Base-by-base conservation (phyloP, 1,140 invertebrate genomes). In the Notospermus geniculatus region DNA sequence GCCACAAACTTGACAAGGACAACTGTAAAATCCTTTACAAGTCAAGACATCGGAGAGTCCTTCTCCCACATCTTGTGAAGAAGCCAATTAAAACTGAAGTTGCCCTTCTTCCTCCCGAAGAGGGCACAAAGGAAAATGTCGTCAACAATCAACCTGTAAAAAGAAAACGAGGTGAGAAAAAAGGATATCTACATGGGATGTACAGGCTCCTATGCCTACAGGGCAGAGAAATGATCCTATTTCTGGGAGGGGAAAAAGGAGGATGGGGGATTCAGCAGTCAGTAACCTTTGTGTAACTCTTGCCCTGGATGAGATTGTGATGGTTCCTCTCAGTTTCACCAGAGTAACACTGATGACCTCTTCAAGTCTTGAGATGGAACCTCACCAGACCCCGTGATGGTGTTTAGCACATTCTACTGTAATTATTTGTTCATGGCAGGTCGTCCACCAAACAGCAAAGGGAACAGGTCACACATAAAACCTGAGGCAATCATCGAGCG, bases 1-100 rank as follows among this genome's bases (percentile, higher is more conserved):
- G 74, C 54, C 74, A 76, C 59, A 76, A 76, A 56, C 60, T 74
- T 13, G 63, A 68, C 41, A 67, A 76, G 65, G 72, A 76, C 54
- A 74, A 72, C 55, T 73, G 59, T 60, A 71, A 72, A 29, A 64
- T 74, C 17, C 63, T 64, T 2, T 71, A 71, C 27, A 63, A 65
- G 36, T 54, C 61, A 1, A 59, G 63, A 45, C 61, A 71, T 39
- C 50, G 65, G 19, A 39, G 68, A 27, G 45, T 71, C 41, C 62
- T 72, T 27, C 29, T 74, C 2, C 71, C 72, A 23, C 65, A 69
- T 30, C 43, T 74, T 41, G 62, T 67, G 19, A 67, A 69, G 45
- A 74, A 71, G 64, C 15, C 45, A 50, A 36, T 9, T 22, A 15
- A 15, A 7, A 19, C 32, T 15, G 28, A 29, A 15, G 29, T 28